phyloP scores from a whole-genome alignment of 2,797 vertebrate species.

The Hypotaenidia philippensis region DNA sequence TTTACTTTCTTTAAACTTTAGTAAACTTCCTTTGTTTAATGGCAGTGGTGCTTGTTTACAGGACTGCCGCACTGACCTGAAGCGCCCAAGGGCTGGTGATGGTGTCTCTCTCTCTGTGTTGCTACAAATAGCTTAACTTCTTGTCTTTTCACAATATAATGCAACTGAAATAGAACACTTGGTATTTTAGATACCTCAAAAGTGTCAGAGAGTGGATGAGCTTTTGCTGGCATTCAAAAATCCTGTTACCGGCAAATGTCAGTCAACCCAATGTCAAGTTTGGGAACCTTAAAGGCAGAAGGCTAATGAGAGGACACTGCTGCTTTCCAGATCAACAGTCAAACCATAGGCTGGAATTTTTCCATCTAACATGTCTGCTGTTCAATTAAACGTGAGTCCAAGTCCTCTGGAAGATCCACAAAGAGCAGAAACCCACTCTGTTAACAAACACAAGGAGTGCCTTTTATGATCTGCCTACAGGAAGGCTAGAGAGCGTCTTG shows the following conservation, averaged over 20 bases:
- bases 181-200: background rate
- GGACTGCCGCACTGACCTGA: background rate
- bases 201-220: background rate
- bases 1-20: background rate
- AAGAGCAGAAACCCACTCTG: conserved; percentile 38
- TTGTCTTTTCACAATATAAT: background rate
- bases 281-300: conserved; percentile 16
- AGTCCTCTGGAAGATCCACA: conserved; percentile 36
- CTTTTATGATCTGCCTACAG: background rate
- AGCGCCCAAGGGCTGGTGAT: background rate
- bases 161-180: background rate
- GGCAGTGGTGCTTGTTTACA: background rate
- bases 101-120: background rate
- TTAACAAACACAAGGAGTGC: background rate
- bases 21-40: background rate
- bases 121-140: background rate
- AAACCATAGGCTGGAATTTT: background rate
- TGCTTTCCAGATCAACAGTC: background rate
- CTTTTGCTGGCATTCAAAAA: conserved; percentile 3
- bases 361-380: background rate
- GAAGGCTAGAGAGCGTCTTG: background rate
- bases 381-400: conserved; percentile 36
- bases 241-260: background rate
- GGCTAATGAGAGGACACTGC: background rate
- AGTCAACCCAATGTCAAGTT: background rate